Conservation (phyloP, 2,888 invertebrate species). For the Arenicola marina region DNA sequence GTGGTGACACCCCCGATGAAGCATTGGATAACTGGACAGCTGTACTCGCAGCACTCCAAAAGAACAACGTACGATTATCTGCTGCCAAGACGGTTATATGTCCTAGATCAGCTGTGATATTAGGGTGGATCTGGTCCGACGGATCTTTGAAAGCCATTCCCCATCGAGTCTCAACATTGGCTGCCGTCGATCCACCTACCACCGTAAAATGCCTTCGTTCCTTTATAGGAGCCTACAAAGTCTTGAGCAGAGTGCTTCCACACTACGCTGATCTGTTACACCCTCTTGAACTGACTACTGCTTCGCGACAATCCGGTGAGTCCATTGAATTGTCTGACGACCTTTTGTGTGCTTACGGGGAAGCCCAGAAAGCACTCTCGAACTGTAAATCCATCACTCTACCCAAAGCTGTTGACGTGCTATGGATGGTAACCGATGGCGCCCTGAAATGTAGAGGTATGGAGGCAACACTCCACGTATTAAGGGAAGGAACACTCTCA, state of each 20-base stretch:
- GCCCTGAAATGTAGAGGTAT: neutral
- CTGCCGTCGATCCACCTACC: neutral
- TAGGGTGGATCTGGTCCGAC: constrained; percentile 7
- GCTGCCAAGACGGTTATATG: constrained; percentile 8
- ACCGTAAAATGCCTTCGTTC: neutral
- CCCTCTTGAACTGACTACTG: neutral
- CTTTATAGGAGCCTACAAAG: constrained; percentile 9
- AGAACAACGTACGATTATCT: constrained; percentile 5
- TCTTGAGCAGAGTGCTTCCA: constrained; percentile 7
- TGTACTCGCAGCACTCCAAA: constrained; percentile 1
- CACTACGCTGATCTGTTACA: neutral
- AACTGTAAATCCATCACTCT: neutral
- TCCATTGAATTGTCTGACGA: neutral
- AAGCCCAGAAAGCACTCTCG: neutral
- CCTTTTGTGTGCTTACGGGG: neutral
- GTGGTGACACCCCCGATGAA: constrained; percentile 1
- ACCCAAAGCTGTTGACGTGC: no score
- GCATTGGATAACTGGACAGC: neutral
- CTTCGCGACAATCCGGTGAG: neutral
- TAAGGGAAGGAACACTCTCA: neutral
- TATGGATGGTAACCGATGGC: constrained; percentile 12
- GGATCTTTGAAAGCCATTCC: constrained; percentile 4
- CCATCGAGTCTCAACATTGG: constrained; percentile 1
- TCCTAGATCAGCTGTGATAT: neutral
- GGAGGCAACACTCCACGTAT: constrained; percentile 2